A percentile compares a stretch with the other conserved stretches of the same genome.
phyloP scores from a whole-genome alignment of 53 echinoderm and acorn worm species.

The Hippasteria phrygiana region DNA sequence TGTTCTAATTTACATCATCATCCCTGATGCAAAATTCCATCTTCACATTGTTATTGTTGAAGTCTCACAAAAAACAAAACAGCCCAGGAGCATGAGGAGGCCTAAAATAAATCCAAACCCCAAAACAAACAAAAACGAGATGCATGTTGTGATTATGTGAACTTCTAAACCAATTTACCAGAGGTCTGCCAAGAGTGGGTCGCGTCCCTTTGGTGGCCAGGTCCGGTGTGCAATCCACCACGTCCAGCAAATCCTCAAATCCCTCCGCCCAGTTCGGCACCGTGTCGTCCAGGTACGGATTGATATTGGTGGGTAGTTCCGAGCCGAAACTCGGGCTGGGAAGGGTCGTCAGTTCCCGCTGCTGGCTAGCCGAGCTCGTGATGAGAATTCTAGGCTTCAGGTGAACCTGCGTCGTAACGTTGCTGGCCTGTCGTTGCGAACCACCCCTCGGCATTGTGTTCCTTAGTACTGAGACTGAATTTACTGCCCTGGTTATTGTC shows the following conservation, averaged over 20 bases:
- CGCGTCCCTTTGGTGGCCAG: constrained; percentile 72
- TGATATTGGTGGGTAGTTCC: neutral
- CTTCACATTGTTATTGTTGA: too few species aligned
- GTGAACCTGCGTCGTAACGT: neutral
- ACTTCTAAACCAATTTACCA: constrained; percentile 71
- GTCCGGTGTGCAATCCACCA: constrained; percentile 91
- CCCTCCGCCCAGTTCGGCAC: constrained; percentile 54
- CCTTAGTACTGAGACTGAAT: neutral
- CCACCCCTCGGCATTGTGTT: constrained; percentile 52
- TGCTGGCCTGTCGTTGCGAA: neutral
- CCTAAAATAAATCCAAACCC: too few species aligned
- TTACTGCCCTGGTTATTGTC: neutral
- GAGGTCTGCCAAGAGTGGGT: constrained; percentile 87
- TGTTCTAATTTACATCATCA: too few species aligned
- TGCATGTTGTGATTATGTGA: too few species aligned
- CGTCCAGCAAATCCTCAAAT: constrained; percentile 82
- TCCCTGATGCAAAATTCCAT: too few species aligned
- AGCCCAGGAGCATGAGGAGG: too few species aligned
- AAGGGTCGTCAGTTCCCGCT: constrained; percentile 7
- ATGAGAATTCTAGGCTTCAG: constrained; percentile 44
- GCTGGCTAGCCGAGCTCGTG: constrained; percentile 11
- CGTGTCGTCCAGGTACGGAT: constrained; percentile 8
- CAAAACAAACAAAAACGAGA: too few species aligned
- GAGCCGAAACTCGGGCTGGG: constrained; percentile 38
- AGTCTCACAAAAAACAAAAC: too few species aligned